These are phyloP conservation scores for Hemicrepidius hirtus DNA, from an alignment of 2,888 invertebrate genomes.

Conservation along the genomic window DNA sequence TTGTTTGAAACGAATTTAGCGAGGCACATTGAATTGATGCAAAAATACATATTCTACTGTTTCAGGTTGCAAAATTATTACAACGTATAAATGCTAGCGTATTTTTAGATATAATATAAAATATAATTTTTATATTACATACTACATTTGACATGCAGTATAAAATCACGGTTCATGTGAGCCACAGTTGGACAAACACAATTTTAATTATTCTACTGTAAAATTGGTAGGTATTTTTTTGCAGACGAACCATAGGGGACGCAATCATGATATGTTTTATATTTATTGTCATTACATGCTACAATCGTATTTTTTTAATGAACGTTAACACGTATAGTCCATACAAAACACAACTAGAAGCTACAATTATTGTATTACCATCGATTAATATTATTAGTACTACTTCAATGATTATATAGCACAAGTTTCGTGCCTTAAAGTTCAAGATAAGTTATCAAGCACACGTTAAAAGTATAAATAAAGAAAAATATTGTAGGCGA, in stretches of 20 bases:
- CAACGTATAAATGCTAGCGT: background rate
- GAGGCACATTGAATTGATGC: conserved; percentile 4
- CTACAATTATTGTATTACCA: too few species aligned
- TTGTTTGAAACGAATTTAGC: conserved; percentile 9
- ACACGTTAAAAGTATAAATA: conserved; percentile 14
- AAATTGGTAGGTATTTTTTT: too few species aligned
- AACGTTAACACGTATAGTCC: too few species aligned
- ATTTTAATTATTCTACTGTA: too few species aligned
- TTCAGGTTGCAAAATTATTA: background rate
- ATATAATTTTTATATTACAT: too few species aligned
- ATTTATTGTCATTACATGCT: too few species aligned
- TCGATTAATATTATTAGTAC: too few species aligned
- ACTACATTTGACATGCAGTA: too few species aligned
- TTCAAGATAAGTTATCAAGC: conserved; percentile 1
- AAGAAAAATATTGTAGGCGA: conserved; percentile 10
- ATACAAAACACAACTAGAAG: too few species aligned
- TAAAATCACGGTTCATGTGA: background rate
- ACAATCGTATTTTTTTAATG: too few species aligned
- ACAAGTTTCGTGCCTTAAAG: background rate
- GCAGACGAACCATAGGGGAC: too few species aligned
- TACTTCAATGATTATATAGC: background rate
- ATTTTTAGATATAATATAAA: background rate
- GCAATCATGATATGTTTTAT: too few species aligned
- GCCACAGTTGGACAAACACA: background rate
- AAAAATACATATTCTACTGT: background rate